Percentiles rank a stretch among this genome's conserved stretches.
phyloP scores from a whole-genome alignment of 2,888 invertebrate species.

The Lumbricus terrestris region DNA sequence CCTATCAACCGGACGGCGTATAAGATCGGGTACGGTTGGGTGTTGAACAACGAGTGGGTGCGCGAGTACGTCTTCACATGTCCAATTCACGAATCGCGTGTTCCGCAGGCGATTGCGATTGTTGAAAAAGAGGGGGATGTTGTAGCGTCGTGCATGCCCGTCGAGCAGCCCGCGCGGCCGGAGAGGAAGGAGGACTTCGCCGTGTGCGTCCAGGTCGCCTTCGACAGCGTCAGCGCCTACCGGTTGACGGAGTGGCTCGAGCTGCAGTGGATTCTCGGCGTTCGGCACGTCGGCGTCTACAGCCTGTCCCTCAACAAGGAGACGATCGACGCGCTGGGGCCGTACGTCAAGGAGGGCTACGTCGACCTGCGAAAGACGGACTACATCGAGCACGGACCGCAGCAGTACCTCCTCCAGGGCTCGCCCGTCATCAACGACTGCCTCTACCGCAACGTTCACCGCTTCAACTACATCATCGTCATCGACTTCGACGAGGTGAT shows the following conservation, averaged over 20 bases:
- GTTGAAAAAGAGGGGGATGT: not conserved
- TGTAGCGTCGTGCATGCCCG: not conserved
- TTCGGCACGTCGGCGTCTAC: slow-evolving; percentile 19
- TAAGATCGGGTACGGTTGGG: slow-evolving; percentile 30
- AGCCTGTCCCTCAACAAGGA: slow-evolving; percentile 18
- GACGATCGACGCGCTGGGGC: slow-evolving; percentile 5
- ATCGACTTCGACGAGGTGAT: slow-evolving; percentile 37
- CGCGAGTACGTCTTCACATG: slow-evolving; percentile 15
- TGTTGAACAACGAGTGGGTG: slow-evolving; percentile 15
- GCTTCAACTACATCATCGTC: slow-evolving; percentile 29
- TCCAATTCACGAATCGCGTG: not conserved
- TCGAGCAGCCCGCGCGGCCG: not conserved
- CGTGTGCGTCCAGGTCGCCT: slow-evolving; percentile 33
- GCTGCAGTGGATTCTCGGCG: slow-evolving; percentile 23
- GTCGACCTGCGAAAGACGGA: slow-evolving; percentile 16
- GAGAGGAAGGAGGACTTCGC: slow-evolving; percentile 9
- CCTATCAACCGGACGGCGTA: not conserved
- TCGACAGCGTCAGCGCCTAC: slow-evolving; percentile 27
- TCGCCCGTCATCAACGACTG: slow-evolving; percentile 38
- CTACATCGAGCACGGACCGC: slow-evolving; percentile 24
- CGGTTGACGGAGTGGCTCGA: slow-evolving; percentile 30
- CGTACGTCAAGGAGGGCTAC: slow-evolving; percentile 19
- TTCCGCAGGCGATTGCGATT: not conserved
- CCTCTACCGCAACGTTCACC: slow-evolving; percentile 34
- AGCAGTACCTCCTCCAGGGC: slow-evolving; percentile 30